These are phyloP conservation scores for Nyleta sp. DNA, from an alignment of 2,888 invertebrate genomes.

Conservation along the genomic window DNA sequence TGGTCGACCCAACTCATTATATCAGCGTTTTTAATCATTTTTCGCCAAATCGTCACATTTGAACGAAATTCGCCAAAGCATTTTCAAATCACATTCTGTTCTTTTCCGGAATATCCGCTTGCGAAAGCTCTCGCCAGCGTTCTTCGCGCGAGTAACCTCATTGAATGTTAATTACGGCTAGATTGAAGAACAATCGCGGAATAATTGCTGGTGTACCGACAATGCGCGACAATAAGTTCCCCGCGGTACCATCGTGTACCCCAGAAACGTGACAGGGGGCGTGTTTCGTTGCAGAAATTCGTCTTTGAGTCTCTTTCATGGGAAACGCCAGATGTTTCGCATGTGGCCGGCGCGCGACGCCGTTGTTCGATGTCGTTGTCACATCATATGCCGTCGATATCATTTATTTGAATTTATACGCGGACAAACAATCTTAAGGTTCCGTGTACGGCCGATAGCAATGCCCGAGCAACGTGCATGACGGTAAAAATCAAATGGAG, in stretches of 20 bases:
- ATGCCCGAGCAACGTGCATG: no score
- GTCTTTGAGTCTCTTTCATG: conserved; percentile 80
- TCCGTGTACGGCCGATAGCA: no score
- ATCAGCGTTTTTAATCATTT: no score
- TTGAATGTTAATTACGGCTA: conserved; percentile 80
- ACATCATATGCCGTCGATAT: conserved; percentile 59
- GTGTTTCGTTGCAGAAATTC: conserved; percentile 80
- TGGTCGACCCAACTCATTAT: no score
- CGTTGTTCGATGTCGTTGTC: conserved; percentile 67
- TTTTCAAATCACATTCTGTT: no score
- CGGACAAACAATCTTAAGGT: conserved; percentile 30
- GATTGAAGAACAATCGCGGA: conserved; percentile 79
- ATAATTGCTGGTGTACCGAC: conserved; percentile 77
- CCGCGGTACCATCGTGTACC: conserved; percentile 72
- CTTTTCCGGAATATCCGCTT: conserved; percentile 43
- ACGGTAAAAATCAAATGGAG: no score
- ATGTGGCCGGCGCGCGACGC: conserved; percentile 77
- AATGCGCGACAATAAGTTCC: conserved; percentile 78
- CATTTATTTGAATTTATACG: conserved; percentile 29
- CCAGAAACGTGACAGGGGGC: conserved; percentile 81
- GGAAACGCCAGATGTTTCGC: conserved; percentile 82
- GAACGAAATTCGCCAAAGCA: no score
- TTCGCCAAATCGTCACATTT: no score
- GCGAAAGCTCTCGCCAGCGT: conserved; percentile 64
- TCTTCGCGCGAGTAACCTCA: conserved; percentile 75